phyloP scores from a whole-genome alignment of 2,113 vertebrate species.

The Menura novaehollandiae region DNA sequence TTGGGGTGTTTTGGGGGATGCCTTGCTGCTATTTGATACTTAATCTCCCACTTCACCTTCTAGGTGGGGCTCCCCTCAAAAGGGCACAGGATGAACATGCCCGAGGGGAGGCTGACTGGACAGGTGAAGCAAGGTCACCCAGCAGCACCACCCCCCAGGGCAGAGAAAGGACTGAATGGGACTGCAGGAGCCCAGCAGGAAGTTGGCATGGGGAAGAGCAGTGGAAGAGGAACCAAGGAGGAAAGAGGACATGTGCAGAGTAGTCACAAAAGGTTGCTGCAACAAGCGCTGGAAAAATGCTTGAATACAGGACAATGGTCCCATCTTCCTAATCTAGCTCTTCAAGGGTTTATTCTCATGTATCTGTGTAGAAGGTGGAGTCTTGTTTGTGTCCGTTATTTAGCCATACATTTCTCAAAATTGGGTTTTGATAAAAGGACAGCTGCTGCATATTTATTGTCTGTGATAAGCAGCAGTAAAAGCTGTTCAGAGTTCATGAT shows the following conservation, averaged over 20 bases:
- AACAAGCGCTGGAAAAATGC: background rate
- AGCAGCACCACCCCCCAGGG: background rate
- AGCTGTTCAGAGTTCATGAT: background rate
- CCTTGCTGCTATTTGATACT: background rate
- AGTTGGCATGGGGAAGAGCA: background rate
- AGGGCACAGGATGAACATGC: background rate
- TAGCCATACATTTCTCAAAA: background rate
- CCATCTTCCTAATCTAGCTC: background rate
- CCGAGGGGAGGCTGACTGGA: background rate
- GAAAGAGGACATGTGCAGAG: background rate
- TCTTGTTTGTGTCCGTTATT: background rate
- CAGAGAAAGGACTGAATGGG: background rate
- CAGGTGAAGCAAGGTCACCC: background rate
- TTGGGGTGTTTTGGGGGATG: background rate
- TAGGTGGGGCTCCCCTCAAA: background rate
- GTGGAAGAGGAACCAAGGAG: background rate
- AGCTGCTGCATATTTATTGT: conserved; percentile 12
- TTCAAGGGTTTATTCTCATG: background rate
- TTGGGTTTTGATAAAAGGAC: background rate
- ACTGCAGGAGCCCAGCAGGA: background rate
- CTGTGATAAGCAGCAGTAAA: background rate
- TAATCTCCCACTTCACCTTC: background rate
- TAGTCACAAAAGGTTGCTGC: background rate
- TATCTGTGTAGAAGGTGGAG: background rate
- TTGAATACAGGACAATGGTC: background rate